A percentile compares a stretch with the other conserved stretches of the same genome.
These are phyloP conservation scores for Actinia equina DNA, from an alignment of 64 coral and sea anemone species.

Conservation along the genomic window DNA sequence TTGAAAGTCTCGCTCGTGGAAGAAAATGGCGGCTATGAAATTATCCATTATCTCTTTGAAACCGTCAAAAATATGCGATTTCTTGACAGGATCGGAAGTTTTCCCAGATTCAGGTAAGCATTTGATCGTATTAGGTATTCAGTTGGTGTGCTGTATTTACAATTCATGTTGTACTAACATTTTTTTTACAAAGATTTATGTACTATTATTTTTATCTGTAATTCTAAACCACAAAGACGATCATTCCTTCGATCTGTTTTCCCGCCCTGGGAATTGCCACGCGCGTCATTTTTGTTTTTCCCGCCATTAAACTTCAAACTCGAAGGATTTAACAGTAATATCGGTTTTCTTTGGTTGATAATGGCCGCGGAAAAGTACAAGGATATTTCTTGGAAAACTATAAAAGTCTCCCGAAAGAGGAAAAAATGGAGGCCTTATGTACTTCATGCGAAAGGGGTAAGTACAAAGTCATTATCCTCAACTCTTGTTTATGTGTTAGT, in stretches of 20 bases:
- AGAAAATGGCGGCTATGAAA: not conserved
- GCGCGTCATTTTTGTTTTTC: slow-evolving; percentile 4
- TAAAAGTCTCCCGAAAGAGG: not conserved
- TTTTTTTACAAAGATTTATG: not conserved
- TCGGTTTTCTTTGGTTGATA: not conserved
- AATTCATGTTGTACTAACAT: not conserved
- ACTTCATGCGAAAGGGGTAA: not conserved
- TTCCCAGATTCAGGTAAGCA: not conserved
- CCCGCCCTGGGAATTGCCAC: not conserved
- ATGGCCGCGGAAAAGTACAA: too few species aligned
- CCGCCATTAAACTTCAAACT: not conserved
- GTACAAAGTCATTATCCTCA: not conserved
- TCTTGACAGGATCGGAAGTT: not conserved
- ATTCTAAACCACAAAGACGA: not conserved
- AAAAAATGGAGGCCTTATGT: not conserved
- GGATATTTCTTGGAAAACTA: not conserved
- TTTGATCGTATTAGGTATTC: not conserved
- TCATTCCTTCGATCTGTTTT: not conserved
- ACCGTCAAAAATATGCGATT: not conserved
- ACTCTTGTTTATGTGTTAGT: too few species aligned
- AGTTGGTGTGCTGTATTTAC: not conserved
- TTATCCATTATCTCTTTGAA: not conserved
- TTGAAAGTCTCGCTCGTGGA: not conserved
- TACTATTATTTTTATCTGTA: not conserved
- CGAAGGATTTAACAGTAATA: not conserved